phyloP scores from a whole-genome alignment of 2,888 invertebrate species.

The Ptilodon capucinus region DNA sequence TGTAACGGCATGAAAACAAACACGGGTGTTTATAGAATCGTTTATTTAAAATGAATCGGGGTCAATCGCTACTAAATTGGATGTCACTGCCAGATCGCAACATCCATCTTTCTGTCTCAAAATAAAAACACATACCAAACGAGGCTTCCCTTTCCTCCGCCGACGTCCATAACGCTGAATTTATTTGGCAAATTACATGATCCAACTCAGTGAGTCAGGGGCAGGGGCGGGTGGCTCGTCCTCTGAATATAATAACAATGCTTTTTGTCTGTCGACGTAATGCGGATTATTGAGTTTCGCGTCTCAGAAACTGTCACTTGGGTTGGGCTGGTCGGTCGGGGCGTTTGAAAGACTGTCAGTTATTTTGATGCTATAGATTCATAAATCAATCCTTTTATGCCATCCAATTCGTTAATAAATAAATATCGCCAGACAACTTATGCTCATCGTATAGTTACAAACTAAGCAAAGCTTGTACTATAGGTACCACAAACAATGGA shows the following conservation, averaged over 20 bases:
- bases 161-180: constrained; percentile 26
- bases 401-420: too few species aligned
- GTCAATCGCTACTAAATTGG: neutral
- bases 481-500: too few species aligned
- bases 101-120: constrained; percentile 6
- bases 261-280: constrained; percentile 4
- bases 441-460: too few species aligned
- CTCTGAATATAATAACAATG: constrained; percentile 19
- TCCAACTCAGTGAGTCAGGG: constrained; percentile 34
- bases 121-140: constrained; percentile 25
- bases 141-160: constrained; percentile 16
- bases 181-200: constrained; percentile 43
- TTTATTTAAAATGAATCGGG: neutral
- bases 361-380: neutral
- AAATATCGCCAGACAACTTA: too few species aligned
- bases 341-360: neutral
- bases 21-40: neutral
- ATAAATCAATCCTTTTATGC: too few species aligned
- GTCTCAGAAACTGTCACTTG: neutral
- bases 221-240: constrained; percentile 8
- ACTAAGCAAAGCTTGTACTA: too few species aligned
- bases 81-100: neutral
- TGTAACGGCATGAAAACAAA: neutral
- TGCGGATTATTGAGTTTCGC: neutral
- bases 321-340: neutral